Evolutionary conservation across 2,888 invertebrate species (phyloP).

Genomic region (Drosophila neonasuta): DNA sequence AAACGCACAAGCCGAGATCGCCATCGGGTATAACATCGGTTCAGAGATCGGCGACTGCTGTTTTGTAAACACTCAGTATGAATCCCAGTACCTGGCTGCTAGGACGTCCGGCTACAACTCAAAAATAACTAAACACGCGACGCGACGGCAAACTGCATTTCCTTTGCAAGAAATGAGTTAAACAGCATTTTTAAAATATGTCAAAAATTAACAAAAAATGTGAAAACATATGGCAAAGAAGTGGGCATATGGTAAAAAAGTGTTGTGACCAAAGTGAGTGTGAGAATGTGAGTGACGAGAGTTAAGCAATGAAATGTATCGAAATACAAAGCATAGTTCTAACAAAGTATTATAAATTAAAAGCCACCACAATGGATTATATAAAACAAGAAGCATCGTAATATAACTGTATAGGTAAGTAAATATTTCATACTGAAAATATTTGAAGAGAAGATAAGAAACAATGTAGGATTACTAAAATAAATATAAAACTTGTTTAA

Average conservation of each 20-base stretch:
- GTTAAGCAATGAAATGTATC: background rate
- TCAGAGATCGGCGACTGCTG: conserved; percentile 64
- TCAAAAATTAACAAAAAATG: conserved; percentile 8
- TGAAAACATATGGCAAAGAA: conserved; percentile 26
- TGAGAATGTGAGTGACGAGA: conserved; percentile 21
- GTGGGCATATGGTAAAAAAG: conserved; percentile 9
- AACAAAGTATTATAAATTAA: no score
- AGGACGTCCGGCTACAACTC: conserved; percentile 69
- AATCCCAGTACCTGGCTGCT: conserved; percentile 71
- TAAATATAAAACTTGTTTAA: no score
- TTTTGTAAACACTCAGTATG: conserved; percentile 82
- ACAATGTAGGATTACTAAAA: no score
- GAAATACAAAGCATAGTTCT: background rate
- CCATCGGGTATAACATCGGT: conserved; percentile 42
- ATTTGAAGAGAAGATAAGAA: no score
- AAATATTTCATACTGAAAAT: background rate
- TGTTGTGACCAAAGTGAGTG: conserved; percentile 11
- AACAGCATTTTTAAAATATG: conserved; percentile 30
- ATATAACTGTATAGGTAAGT: background rate
- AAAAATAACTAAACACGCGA: conserved; percentile 40
- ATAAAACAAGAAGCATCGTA: background rate
- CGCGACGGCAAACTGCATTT: conserved; percentile 46
- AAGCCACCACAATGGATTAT: background rate
- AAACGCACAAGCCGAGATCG: conserved; percentile 51
- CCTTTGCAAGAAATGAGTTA: conserved; percentile 46